Evolutionary conservation across 2,888 invertebrate species (phyloP).

Genomic region (Metallyticus violacea): DNA sequence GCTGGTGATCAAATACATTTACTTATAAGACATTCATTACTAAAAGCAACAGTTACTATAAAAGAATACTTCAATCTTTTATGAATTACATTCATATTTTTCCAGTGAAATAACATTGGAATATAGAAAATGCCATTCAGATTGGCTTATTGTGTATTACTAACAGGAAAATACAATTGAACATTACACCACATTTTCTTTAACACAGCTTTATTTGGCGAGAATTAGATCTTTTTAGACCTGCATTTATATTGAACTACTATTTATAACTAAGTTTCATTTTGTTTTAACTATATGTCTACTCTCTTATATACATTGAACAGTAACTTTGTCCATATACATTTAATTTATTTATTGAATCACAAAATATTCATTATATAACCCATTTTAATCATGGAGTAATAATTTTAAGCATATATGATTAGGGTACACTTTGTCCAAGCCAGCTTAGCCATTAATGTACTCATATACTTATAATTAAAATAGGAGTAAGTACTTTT

Average conservation of each 20-base stretch:
- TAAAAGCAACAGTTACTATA: too few relatives aligned
- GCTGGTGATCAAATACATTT: too few relatives aligned
- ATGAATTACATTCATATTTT: not conserved
- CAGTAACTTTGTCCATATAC: not conserved
- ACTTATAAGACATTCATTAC: too few relatives aligned
- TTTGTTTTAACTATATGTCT: not conserved
- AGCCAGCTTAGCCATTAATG: not conserved
- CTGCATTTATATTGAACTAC: not conserved
- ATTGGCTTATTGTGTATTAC: not conserved
- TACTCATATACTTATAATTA: too few relatives aligned
- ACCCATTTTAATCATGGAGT: not conserved
- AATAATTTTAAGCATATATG: not conserved
- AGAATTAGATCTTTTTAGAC: not conserved
- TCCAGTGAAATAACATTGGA: not conserved
- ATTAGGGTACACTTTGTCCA: not conserved
- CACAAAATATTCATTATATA: not conserved
- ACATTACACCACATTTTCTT: not conserved
- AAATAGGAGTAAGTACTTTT: not conserved
- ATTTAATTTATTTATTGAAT: not conserved
- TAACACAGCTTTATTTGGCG: not conserved
- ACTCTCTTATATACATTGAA: not conserved
- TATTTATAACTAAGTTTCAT: not conserved
- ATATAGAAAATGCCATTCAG: not conserved
- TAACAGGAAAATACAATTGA: not conserved
- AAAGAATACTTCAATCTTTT: not conserved